Evolutionary conservation across 1,140 invertebrate species (phyloP).

Genomic region (Hesperophylax magnus): DNA sequence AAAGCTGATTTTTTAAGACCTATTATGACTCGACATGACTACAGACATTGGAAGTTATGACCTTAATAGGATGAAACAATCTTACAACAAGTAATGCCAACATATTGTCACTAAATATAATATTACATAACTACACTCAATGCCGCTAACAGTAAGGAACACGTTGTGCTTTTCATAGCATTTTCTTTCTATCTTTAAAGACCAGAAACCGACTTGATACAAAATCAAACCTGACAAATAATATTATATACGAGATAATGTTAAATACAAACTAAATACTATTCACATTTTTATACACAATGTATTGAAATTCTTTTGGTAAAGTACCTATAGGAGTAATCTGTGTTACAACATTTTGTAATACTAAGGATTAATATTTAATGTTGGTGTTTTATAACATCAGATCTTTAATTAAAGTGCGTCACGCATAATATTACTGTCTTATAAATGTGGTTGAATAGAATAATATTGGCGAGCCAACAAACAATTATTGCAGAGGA

Average conservation of each 20-base stretch:
- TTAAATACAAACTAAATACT: neutral
- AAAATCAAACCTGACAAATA: conserved; percentile 9
- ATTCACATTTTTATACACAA: neutral
- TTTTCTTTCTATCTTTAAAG: conserved; percentile 27
- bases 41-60: conserved; percentile 35
- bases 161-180: conserved; percentile 42
- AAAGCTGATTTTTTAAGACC: conserved; percentile 29
- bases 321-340: neutral
- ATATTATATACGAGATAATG: no score
- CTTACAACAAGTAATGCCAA: conserved; percentile 37
- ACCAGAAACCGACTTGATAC: conserved; percentile 36
- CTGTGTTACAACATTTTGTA: neutral
- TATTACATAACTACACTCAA: conserved; percentile 44
- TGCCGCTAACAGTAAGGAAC: conserved; percentile 45
- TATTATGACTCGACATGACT: conserved; percentile 46
- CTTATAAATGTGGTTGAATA: no score
- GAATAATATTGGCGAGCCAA: no score
- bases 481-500: no score
- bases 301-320: conserved; percentile 4
- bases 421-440: neutral
- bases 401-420: neutral
- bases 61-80: conserved; percentile 35
- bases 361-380: conserved; percentile 6
- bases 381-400: conserved; percentile 6
- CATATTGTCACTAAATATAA: conserved; percentile 31